Conservation (phyloP, 2,113 vertebrate species). For the Thinocorus orbignyianus region DNA sequence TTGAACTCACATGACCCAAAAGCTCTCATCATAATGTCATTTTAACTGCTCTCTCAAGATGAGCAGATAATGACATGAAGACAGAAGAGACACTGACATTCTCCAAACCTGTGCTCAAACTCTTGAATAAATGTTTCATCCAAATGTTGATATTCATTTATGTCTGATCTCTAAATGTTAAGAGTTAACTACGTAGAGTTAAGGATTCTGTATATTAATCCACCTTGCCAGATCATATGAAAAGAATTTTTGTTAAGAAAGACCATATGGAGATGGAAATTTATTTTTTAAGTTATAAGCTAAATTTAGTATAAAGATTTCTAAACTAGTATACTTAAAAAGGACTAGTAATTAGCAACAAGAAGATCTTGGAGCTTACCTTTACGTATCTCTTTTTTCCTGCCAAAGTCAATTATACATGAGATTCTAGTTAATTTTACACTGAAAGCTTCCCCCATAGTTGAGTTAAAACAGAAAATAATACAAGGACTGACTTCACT, state of each 20-base stretch:
- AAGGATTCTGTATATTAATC: background rate
- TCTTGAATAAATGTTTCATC: background rate
- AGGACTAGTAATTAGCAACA: background rate
- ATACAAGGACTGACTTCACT: background rate
- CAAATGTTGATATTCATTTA: background rate
- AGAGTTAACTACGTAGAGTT: background rate
- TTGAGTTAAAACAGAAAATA: conserved; percentile 40
- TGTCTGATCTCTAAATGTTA: background rate
- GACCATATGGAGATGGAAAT: background rate
- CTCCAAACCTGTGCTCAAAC: background rate
- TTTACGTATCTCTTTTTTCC: background rate
- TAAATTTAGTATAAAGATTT: background rate
- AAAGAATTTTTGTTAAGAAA: background rate
- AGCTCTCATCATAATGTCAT: background rate
- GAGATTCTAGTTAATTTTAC: conserved; percentile 10
- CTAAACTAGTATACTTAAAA: background rate
- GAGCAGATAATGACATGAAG: background rate
- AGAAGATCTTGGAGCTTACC: background rate
- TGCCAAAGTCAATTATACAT: conserved; percentile 33
- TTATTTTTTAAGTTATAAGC: background rate
- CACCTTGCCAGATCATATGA: background rate
- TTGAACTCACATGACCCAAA: background rate
- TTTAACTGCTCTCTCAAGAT: background rate
- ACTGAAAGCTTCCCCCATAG: background rate
- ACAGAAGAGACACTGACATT: background rate